Evolutionary conservation across 2,888 invertebrate species (phyloP), one percentile per base, ranked within the genome.

Genomic region (Drosophila diplacantha): DNA sequence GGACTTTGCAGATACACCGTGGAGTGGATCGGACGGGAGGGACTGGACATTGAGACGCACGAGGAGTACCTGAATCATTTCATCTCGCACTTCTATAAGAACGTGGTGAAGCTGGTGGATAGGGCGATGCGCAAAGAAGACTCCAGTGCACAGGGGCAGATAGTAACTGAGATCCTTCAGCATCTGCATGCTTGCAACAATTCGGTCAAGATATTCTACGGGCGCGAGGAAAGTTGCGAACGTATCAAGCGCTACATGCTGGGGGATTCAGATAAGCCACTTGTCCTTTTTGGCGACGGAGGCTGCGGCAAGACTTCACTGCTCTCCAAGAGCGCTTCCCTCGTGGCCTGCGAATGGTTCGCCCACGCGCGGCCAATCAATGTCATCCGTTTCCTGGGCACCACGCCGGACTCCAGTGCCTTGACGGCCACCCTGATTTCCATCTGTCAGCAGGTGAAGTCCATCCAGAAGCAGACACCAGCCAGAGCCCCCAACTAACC

Each of bases 221-320:
- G 98, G 0, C 91, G 98, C 58, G 95, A 95, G 87, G 94, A 95
- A 69, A 95, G 94, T 78, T 89, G 98, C 65, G 91, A 92, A 72
- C 93, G 91, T 70, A 96, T 96, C 44, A 91, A 93, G 85, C 90
- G 92, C 53, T 95, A 97, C 87, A 95, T 97, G 93, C 90, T 93
- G 77, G 95, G 93, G 44, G 92, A 93, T 63, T 94, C 94, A 16
- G 95, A 95, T 83, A 95, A 96, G 85, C 97, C 98, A 2, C 89
- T 98, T 62, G 95, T 98, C 20, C 89, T 98, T 57, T 96, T 96
- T 86, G 99, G 99, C 34, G 96, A 96, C 90, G 92, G 98, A 84
- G 99, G 99, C 39, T 98, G 98, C 85, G 99, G 99, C 0, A 99
- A 99, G 89, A 99, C 99, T 0, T 98, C 98, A 18, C 90, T 99